Evolutionary conservation across 2,113 vertebrate genomes (phyloP), one percentile per base, ranked within the genome.

Genomic region (Boleophthalmus pectinirostris): DNA sequence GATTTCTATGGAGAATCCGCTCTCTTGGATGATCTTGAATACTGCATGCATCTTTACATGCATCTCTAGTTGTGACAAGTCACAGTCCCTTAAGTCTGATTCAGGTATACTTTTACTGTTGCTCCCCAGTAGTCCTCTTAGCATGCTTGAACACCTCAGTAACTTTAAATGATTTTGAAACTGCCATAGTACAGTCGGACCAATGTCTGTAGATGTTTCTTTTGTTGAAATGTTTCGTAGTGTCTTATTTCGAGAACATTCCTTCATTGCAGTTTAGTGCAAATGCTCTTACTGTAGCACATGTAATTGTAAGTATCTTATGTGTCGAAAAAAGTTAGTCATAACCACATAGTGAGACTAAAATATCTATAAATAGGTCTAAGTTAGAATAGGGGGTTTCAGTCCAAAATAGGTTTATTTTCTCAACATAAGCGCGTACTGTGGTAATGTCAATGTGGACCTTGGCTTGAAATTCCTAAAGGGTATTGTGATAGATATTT

Each of bases 161-260:
- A 80, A 83, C 69, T 84, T 83, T 73, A 75, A 70, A 84, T 85
- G 15, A 82, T 87, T 89, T 85, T 46, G 78, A 85, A 91, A 93
- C 94, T 94, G 94, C 91, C 94, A 90, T 90, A 92, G 86, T 91
- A 91, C 85, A 82, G 85, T 90, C 81, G 91, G 93, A 94, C 94
- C 93, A 94, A 94, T 92, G 89, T 91, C 89, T 93, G 92, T 93
- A 93, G 92, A 90, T 91, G 87, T 86, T 92, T 82, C 82, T 92
- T 85, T 83, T 68, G 82, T 90, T 85, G 83, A 53, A 71, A 79
- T 82, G 83, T 91, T 90, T 80, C 85, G 88, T 94, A 93, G 94
- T 94, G 93, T 94, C 93, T 94, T 94, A 94, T 93, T 92, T 94
- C 94, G 92, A 92, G 87, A 93, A 94, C 94, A 94, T 94, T 94